These are phyloP conservation scores for Callaeas wilsoni DNA, from an alignment of 2,113 vertebrate genomes.

Conservation along the genomic window DNA sequence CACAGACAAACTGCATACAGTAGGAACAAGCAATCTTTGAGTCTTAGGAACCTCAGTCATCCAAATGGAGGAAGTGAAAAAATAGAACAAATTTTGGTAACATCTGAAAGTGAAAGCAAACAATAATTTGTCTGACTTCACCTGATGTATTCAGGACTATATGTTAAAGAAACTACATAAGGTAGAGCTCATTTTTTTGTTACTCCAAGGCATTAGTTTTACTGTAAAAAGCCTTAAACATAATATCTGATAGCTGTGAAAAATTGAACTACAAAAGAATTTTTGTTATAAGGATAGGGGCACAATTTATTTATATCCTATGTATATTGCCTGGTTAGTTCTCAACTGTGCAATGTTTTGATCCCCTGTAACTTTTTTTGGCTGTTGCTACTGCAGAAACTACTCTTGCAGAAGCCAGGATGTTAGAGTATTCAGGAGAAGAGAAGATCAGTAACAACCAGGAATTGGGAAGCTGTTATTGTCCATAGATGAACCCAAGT, in stretches of 20 bases:
- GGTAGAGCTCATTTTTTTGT: neutral
- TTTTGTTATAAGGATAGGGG: neutral
- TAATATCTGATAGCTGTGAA: neutral
- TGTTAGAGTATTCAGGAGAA: neutral
- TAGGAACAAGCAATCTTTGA: neutral
- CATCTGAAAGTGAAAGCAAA: neutral
- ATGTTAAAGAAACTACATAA: neutral
- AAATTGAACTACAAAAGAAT: neutral
- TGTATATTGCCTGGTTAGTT: accelerated
- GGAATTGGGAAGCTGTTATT: neutral
- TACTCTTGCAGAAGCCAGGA: neutral
- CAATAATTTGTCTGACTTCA: neutral
- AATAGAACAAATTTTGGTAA: neutral
- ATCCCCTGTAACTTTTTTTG: neutral
- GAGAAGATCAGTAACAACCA: no score
- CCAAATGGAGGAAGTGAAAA: neutral
- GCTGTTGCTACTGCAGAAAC: neutral
- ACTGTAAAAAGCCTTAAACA: neutral
- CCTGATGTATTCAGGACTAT: neutral
- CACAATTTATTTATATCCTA: neutral
- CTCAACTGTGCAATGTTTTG: neutral
- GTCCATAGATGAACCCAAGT: accelerated
- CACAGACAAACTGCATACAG: neutral
- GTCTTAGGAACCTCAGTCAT: neutral
- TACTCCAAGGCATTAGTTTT: neutral